Base-by-base conservation (phyloP, 2,113 vertebrate species). In the Thunnus maccoyii region DNA sequence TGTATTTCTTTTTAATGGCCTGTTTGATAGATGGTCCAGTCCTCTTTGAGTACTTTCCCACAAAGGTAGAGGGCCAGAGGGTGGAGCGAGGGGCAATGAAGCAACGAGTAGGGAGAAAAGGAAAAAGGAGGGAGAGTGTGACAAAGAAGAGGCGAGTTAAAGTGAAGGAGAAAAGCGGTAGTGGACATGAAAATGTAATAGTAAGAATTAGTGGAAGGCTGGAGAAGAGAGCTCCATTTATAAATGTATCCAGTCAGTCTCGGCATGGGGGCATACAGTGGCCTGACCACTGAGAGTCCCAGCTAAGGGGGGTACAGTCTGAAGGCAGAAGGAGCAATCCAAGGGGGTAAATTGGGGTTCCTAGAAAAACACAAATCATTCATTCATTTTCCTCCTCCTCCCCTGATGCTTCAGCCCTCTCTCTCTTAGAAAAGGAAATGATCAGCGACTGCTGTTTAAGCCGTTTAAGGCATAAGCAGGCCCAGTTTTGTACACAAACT, bases 401-500 rank as follows among this genome's bases (percentile, higher is more conserved):
- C 48, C 52, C 57, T 56, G 27, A 87, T 74, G 67, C 58, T 69
- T 46, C 14, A 18, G n/a, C 52, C 55, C 50, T 75, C 62, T 60
- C 65, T 76, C 46, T 64, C 48, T 57, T 30, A 76, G 72, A 65
- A 18, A 57, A 80, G 83, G 83, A 88, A 85, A 87, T 76, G 50
- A 87, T 83, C 72, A 79, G 47, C 83, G 82, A 86, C 63, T 78
- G 80, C 73, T 86, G 81, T 71, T 74, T 80, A 72, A 77, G 72
- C 62, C 4, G 27, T 4, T 30, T 15, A 82, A 77, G 64, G 66
- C 58, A 71, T 60, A 76, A 55, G 54, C 63, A 36, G 51, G 69
- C 36, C 71, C 12, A n/a, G 11, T 73, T 36, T 76, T 73, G 36
- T 56, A 78, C 47, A 74, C 47, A 68, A 12, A 54, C 22, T 12